phyloP scores from a whole-genome alignment of 1,140 invertebrate genomes.

The Periplaneta americana region DNA sequence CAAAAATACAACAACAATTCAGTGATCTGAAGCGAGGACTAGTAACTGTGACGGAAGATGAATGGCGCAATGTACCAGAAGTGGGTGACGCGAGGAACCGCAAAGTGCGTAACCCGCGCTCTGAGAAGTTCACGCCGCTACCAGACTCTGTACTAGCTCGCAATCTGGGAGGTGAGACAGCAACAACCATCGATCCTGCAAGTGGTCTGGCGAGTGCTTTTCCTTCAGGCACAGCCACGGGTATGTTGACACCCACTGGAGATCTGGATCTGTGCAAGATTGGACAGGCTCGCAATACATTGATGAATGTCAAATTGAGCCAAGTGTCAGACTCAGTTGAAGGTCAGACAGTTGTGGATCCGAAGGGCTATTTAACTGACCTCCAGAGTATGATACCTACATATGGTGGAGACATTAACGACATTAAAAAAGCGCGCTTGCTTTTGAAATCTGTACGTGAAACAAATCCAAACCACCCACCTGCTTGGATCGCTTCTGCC shows the following conservation, averaged over 20 bases:
- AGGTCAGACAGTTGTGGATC: constrained; percentile 99
- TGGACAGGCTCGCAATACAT: constrained; percentile 96
- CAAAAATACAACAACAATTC: constrained; percentile 99
- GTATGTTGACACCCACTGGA: constrained; percentile 68
- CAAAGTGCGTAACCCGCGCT: constrained; percentile 89
- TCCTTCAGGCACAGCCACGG: constrained; percentile 58
- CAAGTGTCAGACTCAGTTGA: constrained; percentile 98
- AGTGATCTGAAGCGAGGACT: constrained; percentile 95
- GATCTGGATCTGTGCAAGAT: constrained; percentile 98
- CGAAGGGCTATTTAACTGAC: constrained; percentile 98
- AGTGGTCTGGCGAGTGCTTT: constrained; percentile 81
- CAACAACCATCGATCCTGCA: constrained; percentile 76
- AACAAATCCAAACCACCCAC: constrained; percentile 98
- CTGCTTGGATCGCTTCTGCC: constrained; percentile 99
- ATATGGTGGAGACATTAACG: constrained; percentile 97
- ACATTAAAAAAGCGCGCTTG: constrained; percentile 97
- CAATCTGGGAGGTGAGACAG: constrained; percentile 79
- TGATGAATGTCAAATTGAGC: constrained; percentile 98
- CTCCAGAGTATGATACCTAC: constrained; percentile 98
- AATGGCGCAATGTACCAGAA: constrained; percentile 97
- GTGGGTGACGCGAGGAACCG: constrained; percentile 98
- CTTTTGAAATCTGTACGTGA: constrained; percentile 95
- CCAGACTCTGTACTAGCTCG: constrained; percentile 94
- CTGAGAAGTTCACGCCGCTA: constrained; percentile 95
- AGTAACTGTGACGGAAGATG: constrained; percentile 78